phyloP scores from a whole-genome alignment of 2,797 vertebrate species.

The Gadopsis bispinosus region DNA sequence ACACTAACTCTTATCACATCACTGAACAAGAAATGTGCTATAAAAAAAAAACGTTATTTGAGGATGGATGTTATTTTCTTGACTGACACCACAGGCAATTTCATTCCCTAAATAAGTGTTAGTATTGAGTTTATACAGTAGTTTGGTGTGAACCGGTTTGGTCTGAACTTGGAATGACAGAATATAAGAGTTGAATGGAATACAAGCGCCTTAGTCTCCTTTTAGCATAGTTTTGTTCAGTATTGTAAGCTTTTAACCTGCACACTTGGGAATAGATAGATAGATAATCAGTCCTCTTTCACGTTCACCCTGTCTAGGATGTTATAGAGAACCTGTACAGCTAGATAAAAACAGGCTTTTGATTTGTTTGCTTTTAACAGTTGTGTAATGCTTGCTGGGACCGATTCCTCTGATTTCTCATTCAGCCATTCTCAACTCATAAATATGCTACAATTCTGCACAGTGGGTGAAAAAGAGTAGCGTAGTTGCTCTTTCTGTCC shows the following conservation, averaged over 20 bases:
- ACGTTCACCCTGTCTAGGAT: background rate
- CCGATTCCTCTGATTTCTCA: constrained; percentile 31
- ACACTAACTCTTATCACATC: background rate
- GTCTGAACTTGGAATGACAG: background rate
- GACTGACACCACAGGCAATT: constrained; percentile 6
- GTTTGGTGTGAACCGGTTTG: background rate
- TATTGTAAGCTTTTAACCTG: background rate
- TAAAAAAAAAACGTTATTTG: background rate
- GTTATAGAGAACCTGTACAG: background rate
- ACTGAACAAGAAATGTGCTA: background rate
- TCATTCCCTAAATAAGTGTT: background rate
- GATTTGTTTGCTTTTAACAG: constrained; percentile 48
- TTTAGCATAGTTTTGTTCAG: background rate
- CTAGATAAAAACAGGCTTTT: constrained; percentile 22
- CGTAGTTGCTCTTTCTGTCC: constrained; percentile 12
- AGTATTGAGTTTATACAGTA: background rate
- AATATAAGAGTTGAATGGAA: background rate
- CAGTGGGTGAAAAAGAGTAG: constrained; percentile 42
- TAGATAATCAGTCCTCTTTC: background rate
- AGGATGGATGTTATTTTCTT: background rate
- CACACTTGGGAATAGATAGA: background rate
- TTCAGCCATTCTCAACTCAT: constrained; percentile 35
- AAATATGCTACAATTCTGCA: constrained; percentile 53
- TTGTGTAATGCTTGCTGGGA: constrained; percentile 52
- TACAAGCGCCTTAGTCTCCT: background rate